Conservation (phyloP, 2,888 invertebrate species). For the Trichopoda pennipes region DNA sequence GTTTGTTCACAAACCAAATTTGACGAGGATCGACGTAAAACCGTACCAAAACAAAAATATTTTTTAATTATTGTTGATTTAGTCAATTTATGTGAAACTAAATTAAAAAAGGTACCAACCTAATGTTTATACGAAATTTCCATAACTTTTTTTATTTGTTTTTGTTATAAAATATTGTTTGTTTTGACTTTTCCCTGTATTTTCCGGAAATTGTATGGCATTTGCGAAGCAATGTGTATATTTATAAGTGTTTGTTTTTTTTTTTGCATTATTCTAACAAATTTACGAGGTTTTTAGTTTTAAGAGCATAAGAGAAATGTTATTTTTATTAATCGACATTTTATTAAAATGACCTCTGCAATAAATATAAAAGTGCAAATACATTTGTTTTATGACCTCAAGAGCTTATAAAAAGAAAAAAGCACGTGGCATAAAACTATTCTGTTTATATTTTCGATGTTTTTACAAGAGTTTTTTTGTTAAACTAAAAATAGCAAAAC, state of each 20-base stretch:
- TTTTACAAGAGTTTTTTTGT: too few relatives aligned
- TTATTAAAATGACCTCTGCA: conserved; percentile 40
- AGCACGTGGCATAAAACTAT: too few relatives aligned
- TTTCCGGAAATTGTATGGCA: conserved; percentile 38
- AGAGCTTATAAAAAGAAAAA: background rate
- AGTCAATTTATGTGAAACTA: background rate
- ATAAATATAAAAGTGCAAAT: background rate
- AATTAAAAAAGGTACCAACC: background rate
- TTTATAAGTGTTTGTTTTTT: background rate
- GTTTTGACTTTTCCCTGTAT: conserved; percentile 35
- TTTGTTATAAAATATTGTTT: conserved; percentile 21
- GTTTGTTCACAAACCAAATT: too few relatives aligned
- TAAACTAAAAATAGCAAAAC: too few relatives aligned
- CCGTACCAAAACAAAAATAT: too few relatives aligned
- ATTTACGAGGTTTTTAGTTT: conserved; percentile 1
- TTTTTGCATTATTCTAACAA: background rate
- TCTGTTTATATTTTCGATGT: too few relatives aligned
- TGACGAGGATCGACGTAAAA: too few relatives aligned
- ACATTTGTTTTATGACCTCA: background rate
- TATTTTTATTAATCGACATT: conserved; percentile 45
- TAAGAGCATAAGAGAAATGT: conserved; percentile 10
- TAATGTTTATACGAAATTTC: conserved; percentile 14
- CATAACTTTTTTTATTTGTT: background rate
- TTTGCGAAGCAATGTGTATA: background rate
- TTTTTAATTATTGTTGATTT: too few relatives aligned